These are phyloP conservation scores for Antheraea pernyi DNA, from an alignment of 1,140 invertebrate genomes.

Conservation along the genomic window DNA sequence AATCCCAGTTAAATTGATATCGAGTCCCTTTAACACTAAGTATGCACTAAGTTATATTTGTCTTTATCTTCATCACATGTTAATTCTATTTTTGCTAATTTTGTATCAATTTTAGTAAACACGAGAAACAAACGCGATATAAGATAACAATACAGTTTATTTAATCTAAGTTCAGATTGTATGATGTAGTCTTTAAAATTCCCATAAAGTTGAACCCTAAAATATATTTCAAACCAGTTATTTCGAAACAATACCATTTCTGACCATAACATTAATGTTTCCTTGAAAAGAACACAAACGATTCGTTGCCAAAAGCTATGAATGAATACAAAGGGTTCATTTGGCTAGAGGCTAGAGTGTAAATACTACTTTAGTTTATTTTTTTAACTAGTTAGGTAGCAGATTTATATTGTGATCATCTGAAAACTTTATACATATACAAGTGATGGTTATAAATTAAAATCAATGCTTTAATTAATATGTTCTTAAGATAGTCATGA, in stretches of 20 bases:
- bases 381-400: neutral
- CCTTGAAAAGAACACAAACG: constrained; percentile 14
- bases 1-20: too few species aligned
- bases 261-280: constrained; percentile 15
- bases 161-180: too few species aligned
- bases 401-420: neutral
- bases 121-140: too few species aligned
- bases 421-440: neutral
- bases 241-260: constrained; percentile 6
- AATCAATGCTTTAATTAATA: too few species aligned
- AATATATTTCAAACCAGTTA: neutral
- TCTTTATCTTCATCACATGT: too few species aligned
- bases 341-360: constrained; percentile 19
- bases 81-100: too few species aligned
- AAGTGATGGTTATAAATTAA: too few species aligned
- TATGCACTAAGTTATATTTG: too few species aligned
- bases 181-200: neutral
- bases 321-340: constrained; percentile 10
- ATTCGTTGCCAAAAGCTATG: constrained; percentile 15
- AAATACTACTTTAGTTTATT: constrained; percentile 2
- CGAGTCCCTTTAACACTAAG: too few species aligned
- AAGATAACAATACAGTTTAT: too few species aligned
- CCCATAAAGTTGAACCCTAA: neutral
- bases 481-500: too few species aligned
- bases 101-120: too few species aligned